phyloP scores from a whole-genome alignment of 2,113 vertebrate species.

The Thinocorus orbignyianus region DNA sequence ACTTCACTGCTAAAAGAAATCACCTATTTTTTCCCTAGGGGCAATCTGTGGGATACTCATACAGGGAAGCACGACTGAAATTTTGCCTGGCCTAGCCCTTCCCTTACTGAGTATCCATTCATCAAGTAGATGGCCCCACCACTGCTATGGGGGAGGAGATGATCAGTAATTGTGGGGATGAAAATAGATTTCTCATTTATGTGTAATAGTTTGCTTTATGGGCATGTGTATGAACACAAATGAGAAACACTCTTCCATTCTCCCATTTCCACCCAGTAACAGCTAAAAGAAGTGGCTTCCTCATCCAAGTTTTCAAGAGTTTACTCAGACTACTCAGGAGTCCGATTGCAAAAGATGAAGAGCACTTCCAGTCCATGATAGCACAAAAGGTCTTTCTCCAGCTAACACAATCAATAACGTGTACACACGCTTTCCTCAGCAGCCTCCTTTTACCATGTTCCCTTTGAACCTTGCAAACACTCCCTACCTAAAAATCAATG shows the following conservation, averaged over 20 bases:
- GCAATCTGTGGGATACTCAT: background rate
- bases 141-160: background rate
- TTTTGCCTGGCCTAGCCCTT: background rate
- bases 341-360: constrained; percentile 15
- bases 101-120: background rate
- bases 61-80: background rate
- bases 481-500: constrained; percentile 51
- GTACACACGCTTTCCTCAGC: background rate
- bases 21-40: background rate
- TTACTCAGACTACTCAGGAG: constrained; percentile 40
- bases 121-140: background rate
- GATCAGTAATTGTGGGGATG: background rate
- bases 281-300: background rate
- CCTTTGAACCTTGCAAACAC: constrained; percentile 10
- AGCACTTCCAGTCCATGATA: constrained; percentile 1
- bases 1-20: background rate
- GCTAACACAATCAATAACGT: constrained; percentile 38
- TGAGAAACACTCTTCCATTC: background rate
- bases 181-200: background rate
- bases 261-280: background rate
- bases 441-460: background rate
- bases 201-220: background rate
- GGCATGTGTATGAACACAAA: background rate
- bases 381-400: constrained; percentile 38
- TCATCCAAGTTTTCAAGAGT: constrained; percentile 28